These are phyloP conservation scores for Peromyscus polionotus DNA, from an alignment of 2,113 vertebrate species.

Conservation along the genomic window DNA sequence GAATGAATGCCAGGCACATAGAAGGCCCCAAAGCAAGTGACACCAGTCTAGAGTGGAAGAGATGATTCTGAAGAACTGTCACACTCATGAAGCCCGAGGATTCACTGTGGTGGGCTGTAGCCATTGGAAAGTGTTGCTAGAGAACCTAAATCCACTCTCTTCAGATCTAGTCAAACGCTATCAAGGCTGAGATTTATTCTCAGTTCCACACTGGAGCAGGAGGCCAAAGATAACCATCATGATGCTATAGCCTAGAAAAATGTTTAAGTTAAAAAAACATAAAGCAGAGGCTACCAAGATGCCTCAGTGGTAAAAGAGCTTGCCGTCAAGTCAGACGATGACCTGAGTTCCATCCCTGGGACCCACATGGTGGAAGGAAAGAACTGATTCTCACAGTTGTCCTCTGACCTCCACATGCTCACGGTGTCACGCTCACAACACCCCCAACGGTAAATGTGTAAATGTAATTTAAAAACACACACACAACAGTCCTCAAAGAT, in stretches of 20 bases:
- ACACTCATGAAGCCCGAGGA: background rate
- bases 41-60: background rate
- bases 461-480: background rate
- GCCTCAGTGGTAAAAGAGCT: background rate
- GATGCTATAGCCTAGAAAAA: background rate
- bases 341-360: background rate
- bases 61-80: background rate
- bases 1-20: background rate
- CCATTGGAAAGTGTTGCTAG: fast-evolving
- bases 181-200: background rate
- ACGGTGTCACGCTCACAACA: no score
- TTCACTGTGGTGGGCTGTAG: fast-evolving
- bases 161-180: background rate
- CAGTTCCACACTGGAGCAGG: background rate
- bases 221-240: background rate
- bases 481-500: background rate
- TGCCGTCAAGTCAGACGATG: background rate
- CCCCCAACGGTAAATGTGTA: background rate
- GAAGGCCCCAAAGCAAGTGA: background rate
- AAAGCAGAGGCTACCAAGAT: background rate
- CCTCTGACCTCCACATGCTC: background rate
- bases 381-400: background rate
- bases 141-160: background rate
- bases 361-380: background rate
- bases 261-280: background rate